Evolutionary conservation across 2,888 invertebrate species (phyloP).

Genomic region (Galerucella nymphaeae): DNA sequence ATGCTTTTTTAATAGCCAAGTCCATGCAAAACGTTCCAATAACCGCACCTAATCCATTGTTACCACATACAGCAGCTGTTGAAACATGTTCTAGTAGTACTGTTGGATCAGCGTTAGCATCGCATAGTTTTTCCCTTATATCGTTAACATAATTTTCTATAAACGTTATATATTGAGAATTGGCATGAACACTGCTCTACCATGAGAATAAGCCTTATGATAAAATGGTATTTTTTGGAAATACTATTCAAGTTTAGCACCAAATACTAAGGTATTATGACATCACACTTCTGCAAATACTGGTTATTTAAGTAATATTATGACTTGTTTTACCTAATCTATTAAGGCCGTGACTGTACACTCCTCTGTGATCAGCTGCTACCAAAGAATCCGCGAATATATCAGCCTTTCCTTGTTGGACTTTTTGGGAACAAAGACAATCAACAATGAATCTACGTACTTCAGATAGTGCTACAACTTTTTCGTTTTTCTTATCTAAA

Average conservation of each 20-base stretch:
- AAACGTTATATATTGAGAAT: conserved; percentile 30
- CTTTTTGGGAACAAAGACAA: conserved; percentile 74
- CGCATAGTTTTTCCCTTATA: conserved; percentile 67
- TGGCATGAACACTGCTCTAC: no score
- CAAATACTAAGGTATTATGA: no score
- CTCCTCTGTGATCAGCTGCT: conserved; percentile 76
- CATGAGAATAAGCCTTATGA: no score
- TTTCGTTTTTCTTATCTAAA: conserved; percentile 17
- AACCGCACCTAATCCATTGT: conserved; percentile 75
- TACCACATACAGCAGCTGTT: conserved; percentile 72
- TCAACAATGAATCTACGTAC: conserved; percentile 71
- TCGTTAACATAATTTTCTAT: conserved; percentile 75
- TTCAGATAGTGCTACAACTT: conserved; percentile 62
- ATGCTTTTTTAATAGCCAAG: conserved; percentile 77
- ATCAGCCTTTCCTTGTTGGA: conserved; percentile 70
- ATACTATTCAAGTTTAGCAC: no score
- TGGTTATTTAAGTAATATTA: conserved; percentile 13
- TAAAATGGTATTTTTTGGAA: no score
- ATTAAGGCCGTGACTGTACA: conserved; percentile 80
- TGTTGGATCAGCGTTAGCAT: conserved; percentile 67
- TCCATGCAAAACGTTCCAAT: conserved; percentile 73
- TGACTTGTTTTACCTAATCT: conserved; percentile 64
- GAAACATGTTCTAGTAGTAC: conserved; percentile 70
- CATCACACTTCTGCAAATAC: no score
- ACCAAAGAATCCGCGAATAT: conserved; percentile 76